These are phyloP conservation scores for Upupa epops DNA, from an alignment of 2,113 vertebrate genomes.

Conservation along the genomic window DNA sequence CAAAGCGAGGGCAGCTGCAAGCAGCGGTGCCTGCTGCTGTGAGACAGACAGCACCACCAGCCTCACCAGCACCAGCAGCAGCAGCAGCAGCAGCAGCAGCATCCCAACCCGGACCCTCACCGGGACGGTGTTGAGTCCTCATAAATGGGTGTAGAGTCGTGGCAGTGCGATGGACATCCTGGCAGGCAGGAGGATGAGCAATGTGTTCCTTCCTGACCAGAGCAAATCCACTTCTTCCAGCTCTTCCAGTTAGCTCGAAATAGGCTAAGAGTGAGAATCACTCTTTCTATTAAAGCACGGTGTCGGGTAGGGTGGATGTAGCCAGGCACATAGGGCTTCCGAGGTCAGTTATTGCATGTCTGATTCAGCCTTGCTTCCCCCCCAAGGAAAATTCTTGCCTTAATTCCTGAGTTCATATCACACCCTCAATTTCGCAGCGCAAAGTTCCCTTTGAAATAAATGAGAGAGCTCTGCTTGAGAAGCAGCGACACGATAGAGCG, in stretches of 20 bases:
- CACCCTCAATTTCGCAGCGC: slow-evolving; percentile 66
- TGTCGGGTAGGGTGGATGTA: slow-evolving; percentile 2
- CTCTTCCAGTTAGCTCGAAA: background rate
- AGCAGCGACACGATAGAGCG: slow-evolving; percentile 52
- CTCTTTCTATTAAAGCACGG: background rate
- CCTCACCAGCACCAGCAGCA: too few relatives aligned
- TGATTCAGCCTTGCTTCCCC: slow-evolving; percentile 58
- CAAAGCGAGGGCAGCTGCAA: background rate
- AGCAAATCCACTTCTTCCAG: background rate
- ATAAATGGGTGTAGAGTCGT: background rate
- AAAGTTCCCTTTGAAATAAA: slow-evolving; percentile 70
- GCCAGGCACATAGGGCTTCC: slow-evolving; percentile 21
- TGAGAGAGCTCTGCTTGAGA: slow-evolving; percentile 53
- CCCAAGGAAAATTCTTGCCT: slow-evolving; percentile 66
- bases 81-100: background rate
- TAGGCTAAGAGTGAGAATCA: slow-evolving; percentile 2
- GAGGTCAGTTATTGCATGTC: slow-evolving; percentile 62
- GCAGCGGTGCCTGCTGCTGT: background rate
- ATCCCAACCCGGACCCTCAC: background rate
- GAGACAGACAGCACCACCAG: background rate
- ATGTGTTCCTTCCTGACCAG: slow-evolving; percentile 12
- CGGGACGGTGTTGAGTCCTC: rapidly evolving
- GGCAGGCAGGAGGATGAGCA: background rate
- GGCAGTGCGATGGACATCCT: background rate
- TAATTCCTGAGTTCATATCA: slow-evolving; percentile 68